Conservation (phyloP, 2,888 invertebrate genomes). For the Ptilodon capucinus region DNA sequence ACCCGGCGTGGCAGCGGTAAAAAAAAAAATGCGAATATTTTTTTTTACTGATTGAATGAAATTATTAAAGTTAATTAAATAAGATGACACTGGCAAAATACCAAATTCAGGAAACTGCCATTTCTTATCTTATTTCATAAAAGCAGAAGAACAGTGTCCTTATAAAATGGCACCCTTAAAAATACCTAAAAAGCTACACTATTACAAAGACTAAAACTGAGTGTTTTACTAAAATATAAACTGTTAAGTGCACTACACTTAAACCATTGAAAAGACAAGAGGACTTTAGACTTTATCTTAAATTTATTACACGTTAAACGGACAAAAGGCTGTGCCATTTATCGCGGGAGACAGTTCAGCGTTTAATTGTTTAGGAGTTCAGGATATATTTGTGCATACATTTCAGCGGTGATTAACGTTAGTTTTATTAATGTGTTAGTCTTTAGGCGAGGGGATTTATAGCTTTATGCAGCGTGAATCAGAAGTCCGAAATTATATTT, state of each 20-base stretch:
- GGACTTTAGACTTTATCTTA: slow-evolving; percentile 28
- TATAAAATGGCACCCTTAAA: not conserved
- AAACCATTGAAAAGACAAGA: slow-evolving; percentile 12
- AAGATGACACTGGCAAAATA: too few species aligned
- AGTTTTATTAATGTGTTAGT: not conserved
- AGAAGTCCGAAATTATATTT: too few species aligned
- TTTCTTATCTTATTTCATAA: too few species aligned
- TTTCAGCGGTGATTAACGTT: not conserved
- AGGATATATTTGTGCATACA: not conserved
- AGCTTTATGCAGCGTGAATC: too few species aligned
- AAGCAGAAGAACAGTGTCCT: too few species aligned
- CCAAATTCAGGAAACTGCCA: too few species aligned
- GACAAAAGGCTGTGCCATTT: slow-evolving; percentile 26
- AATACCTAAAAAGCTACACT: not conserved
- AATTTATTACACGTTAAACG: slow-evolving; percentile 38
- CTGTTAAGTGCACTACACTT: slow-evolving; percentile 10
- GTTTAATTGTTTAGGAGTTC: slow-evolving; percentile 20
- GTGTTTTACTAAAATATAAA: slow-evolving; percentile 21
- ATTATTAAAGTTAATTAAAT: too few species aligned
- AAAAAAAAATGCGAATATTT: too few species aligned
- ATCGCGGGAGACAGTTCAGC: slow-evolving; percentile 17
- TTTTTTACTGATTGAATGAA: too few species aligned
- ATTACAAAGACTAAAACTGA: not conserved
- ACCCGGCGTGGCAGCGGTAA: not conserved
- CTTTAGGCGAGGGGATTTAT: not conserved